Evolutionary conservation across 2,888 invertebrate genomes (phyloP).

Genomic region (Apamea epomidion): DNA sequence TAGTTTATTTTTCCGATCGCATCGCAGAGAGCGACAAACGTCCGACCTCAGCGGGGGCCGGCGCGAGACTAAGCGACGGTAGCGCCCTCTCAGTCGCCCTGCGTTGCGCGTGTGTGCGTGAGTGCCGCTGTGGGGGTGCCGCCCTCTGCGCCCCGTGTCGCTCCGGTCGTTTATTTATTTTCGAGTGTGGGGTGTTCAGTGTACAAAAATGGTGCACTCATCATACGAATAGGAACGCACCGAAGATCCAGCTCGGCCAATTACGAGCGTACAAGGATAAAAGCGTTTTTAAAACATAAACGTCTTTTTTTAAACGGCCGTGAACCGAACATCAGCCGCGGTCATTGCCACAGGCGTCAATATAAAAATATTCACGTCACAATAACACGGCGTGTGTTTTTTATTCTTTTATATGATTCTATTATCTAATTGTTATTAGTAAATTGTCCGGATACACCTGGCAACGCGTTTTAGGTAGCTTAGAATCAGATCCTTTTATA

Average conservation of each 20-base stretch:
- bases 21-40: constrained; percentile 82
- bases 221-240: constrained; percentile 64
- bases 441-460: constrained; percentile 49
- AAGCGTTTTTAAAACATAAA: constrained; percentile 75
- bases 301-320: constrained; percentile 86
- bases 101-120: constrained; percentile 76
- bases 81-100: constrained; percentile 85
- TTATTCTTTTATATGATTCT: constrained; percentile 54
- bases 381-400: constrained; percentile 72
- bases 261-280: constrained; percentile 73
- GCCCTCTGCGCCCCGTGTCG: constrained; percentile 73
- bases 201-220: constrained; percentile 70
- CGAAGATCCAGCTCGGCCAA: constrained; percentile 65
- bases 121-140: constrained; percentile 76
- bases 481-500: constrained; percentile 7
- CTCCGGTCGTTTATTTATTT: constrained; percentile 83
- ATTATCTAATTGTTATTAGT: constrained; percentile 58
- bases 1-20: constrained; percentile 88
- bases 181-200: constrained; percentile 81
- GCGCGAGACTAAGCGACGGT: constrained; percentile 90
- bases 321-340: constrained; percentile 85
- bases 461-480: constrained; percentile 8
- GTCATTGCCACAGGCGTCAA: constrained; percentile 88
- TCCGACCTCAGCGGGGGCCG: constrained; percentile 83
- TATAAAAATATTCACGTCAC: constrained; percentile 87